Base-by-base conservation (phyloP, 2,113 vertebrate species). In the Lepisosteus oculatus region DNA sequence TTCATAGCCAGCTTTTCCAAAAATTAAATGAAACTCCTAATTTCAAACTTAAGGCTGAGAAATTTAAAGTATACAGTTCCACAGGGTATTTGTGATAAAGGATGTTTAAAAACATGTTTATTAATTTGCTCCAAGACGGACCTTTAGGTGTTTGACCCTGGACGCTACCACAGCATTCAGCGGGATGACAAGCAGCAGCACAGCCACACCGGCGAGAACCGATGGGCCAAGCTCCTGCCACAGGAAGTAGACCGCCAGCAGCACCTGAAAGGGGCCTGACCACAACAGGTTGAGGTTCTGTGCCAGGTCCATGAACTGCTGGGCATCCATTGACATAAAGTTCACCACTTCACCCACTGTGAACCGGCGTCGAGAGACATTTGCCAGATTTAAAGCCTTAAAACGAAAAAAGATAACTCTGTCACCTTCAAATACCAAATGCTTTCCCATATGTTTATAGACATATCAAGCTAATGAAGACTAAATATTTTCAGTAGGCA, bases 141-240 rank as follows among this genome's bases (percentile, higher is more conserved):
- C 88, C 85, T 85, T 85, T 43, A 92, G 69, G 3, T 67, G 74
- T 78, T 81, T 83, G 3, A 83, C 70, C 79, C 70, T 86, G 43
- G 71, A 74, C 65, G 86, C 84, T 73, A 86, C 72, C 17, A 79
- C 72, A 0, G 65, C 82, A 70, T 86, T 88, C 71, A 86, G 2
- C 56, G 85, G 83, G 70, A 90, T 74, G 61, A 87, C 74, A 51
- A 92, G 69, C 42, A 85, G 59, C 8, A 93, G 82, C 12, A 86
- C 65, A 2, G 68, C 79, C 54, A 86, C 63, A 17, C 87, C 86
- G 8, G 79, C 85, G 55, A 88, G 74, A 3, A 85, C 80, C 0
- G 85, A 82, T 6, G 73, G 74, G 0, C 86, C 85, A 47, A 88
- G 78, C 63, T 92, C 88, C 69, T 80, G 74, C 85, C 86, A 90